Evolutionary conservation across 1,140 invertebrate species (phyloP), one percentile per base, ranked within the genome.

Genomic region (Ceratina japonica): DNA sequence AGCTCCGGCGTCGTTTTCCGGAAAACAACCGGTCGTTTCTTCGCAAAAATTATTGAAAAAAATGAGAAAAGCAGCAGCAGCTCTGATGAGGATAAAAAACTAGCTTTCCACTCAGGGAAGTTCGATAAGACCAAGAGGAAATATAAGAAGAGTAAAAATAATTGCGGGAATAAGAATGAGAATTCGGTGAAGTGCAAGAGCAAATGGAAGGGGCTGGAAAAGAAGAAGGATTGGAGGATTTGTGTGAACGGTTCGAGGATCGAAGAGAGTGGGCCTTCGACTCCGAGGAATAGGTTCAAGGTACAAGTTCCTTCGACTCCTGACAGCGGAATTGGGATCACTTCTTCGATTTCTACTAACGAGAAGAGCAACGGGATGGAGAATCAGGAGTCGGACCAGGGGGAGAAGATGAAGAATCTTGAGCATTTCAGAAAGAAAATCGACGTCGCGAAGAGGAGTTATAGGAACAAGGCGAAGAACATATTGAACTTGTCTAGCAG

Each of bases 1-100:
- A 93, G 92, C 72, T 89, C 89, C 8, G 91, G 91, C 1, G 56
- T 92, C 5, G 86, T 88, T 12, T 91, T 91, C 52, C 83, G 88
- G 49, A 86, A 87, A 80, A 86, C 89, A 2, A 31, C 27, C 4
- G 27, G 27, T 4, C 80, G 88, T 49, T 91, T 87, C 16, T 75
- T 80, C 15, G 52, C 82, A 16, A 82, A 82, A 20, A 20, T 84
- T 1, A 75, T 82, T 20, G 85, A 87, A 0, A 88, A 81, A n/a
- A 85, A 89, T n/a, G 63, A 82, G 20, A 89, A 81, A 22, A 89
- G 81, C 49, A 88, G 88, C 52, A 80, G 56, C 22, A 87, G 86
- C 72, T 78, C 70, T 0, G 82, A 84, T 0, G 80, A 88, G 18
- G 79, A 80, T 20, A 54, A 80, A 22, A 24, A 31, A 31, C 27